Evolutionary conservation across 1,140 invertebrate genomes (phyloP).

Genomic region (Drosophila nasuta): DNA sequence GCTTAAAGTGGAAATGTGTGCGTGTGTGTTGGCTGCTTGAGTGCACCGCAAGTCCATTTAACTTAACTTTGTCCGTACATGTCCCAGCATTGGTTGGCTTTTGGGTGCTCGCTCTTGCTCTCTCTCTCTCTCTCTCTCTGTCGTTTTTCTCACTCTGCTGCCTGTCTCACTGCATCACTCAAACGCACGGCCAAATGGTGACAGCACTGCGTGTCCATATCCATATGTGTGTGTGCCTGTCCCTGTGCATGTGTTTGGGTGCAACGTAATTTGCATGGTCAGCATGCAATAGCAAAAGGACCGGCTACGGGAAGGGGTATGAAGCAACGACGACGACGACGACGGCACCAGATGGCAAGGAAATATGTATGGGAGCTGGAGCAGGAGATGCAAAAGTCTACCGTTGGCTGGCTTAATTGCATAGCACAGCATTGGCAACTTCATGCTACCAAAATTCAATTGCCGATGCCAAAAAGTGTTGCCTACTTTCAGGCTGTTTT

Average conservation of each 20-base stretch:
- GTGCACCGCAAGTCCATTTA: conserved; percentile 81
- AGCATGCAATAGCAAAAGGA: conserved; percentile 60
- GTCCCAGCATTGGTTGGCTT: conserved; percentile 32
- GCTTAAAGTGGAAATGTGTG: conserved; percentile 27
- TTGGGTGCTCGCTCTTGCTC: conserved; percentile 10
- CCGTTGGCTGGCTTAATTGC: conserved; percentile 71
- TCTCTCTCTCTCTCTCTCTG: background rate
- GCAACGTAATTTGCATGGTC: conserved; percentile 80
- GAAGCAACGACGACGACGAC: background rate
- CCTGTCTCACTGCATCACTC: conserved; percentile 71
- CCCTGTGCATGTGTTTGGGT: conserved; percentile 36
- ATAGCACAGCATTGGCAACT: conserved; percentile 71
- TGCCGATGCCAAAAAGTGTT: conserved; percentile 50
- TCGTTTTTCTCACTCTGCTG: conserved; percentile 26
- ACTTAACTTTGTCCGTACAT: conserved; percentile 72
- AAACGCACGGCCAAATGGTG: conserved; percentile 60
- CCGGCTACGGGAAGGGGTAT: background rate
- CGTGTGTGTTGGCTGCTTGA: conserved; percentile 56
- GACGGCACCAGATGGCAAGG: conserved; percentile 35
- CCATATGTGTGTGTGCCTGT: conserved; percentile 18
- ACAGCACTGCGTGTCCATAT: conserved; percentile 54
- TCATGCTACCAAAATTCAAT: conserved; percentile 64
- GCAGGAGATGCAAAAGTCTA: background rate
- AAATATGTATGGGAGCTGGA: conserved; percentile 3
- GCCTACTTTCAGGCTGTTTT: conserved; percentile 30